Evolutionary conservation across 2,113 vertebrate species (phyloP).

Genomic region (Pluvianellus socialis): DNA sequence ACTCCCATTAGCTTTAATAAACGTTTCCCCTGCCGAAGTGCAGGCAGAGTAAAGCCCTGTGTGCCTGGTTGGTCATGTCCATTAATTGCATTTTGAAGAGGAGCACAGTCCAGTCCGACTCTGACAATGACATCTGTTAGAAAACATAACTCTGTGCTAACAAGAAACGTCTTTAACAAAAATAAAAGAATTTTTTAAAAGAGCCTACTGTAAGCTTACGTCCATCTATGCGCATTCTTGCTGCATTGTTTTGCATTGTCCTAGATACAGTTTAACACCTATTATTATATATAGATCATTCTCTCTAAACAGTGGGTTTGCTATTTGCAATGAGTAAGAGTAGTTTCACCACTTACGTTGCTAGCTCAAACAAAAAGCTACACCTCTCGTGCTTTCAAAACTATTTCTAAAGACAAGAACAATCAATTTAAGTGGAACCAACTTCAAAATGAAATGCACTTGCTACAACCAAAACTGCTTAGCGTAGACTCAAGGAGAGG

Average conservation of each 20-base stretch:
- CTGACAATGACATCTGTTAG: fast-evolving
- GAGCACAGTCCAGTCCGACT: neutral
- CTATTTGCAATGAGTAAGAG: neutral
- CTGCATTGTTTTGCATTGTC: neutral
- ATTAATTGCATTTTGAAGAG: conserved; percentile 27
- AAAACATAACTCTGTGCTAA: neutral
- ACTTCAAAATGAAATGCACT: conserved; percentile 64
- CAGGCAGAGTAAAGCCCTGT: neutral
- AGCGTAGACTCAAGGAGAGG: conserved; percentile 54
- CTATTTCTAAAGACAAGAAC: conserved; percentile 58
- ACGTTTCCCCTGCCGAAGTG: neutral
- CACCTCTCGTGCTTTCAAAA: conserved; percentile 13
- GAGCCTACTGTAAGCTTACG: fast-evolving
- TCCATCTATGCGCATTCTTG: neutral
- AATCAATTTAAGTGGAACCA: conserved; percentile 74
- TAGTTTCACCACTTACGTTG: fast-evolving
- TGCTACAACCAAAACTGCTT: conserved; percentile 49
- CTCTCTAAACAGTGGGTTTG: neutral
- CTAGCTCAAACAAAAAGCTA: neutral
- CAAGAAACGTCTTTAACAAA: neutral
- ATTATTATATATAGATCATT: neutral
- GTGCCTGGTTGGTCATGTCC: neutral
- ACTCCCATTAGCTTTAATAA: neutral
- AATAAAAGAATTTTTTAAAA: neutral
- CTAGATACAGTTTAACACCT: neutral